Evolutionary conservation across 2,797 vertebrate genomes (phyloP).

Genomic region (Helostoma temminkii): DNA sequence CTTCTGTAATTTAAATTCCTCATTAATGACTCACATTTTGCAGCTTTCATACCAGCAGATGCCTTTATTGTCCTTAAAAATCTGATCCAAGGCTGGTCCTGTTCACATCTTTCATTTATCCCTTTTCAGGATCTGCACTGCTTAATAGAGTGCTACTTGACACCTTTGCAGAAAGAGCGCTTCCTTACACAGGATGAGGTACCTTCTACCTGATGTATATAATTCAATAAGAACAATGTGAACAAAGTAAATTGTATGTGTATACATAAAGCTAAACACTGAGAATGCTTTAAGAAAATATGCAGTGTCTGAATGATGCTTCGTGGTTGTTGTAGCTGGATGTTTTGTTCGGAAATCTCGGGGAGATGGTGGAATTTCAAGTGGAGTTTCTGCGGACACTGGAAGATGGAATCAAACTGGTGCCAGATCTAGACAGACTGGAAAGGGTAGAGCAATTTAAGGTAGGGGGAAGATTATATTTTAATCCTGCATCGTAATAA

Average conservation of each 20-base stretch:
- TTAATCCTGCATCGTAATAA: no score
- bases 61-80: conserved; percentile 4
- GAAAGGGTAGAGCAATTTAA: conserved; percentile 97
- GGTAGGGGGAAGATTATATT: no score
- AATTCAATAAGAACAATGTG: neutral
- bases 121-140: conserved; percentile 90
- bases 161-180: conserved; percentile 92
- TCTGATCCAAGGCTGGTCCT: conserved; percentile 10
- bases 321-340: conserved; percentile 85
- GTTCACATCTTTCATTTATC: neutral
- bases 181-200: conserved; percentile 98
- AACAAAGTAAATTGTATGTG: neutral
- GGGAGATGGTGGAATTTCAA: conserved; percentile 98
- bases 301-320: neutral
- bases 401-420: conserved; percentile 94
- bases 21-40: conserved; percentile 11
- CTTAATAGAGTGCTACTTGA: conserved; percentile 94
- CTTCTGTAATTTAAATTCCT: conserved; percentile 4
- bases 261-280: neutral
- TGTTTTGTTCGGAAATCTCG: conserved; percentile 95
- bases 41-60: conserved; percentile 1
- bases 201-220: conserved; percentile 11
- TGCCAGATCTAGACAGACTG: conserved; percentile 92
- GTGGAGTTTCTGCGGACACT: conserved; percentile 95
- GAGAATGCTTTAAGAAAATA: neutral